Conservation (phyloP, 2,113 vertebrate species). For the Scomber scombrus region DNA sequence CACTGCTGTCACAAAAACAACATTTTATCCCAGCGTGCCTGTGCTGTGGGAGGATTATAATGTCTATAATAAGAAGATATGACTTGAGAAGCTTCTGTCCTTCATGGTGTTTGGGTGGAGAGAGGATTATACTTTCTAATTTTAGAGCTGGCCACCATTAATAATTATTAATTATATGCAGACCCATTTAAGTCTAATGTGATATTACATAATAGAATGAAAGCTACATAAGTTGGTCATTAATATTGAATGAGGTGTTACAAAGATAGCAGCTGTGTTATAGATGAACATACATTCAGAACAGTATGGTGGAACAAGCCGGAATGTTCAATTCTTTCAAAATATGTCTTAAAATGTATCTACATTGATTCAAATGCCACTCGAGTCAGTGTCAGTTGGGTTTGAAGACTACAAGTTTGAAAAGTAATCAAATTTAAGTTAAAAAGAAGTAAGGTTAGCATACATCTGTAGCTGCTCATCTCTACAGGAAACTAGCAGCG, state of each 20-base stretch:
- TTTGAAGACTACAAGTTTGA: too few relatives aligned
- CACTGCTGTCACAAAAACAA: neutral
- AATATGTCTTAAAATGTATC: too few relatives aligned
- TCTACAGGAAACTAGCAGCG: too few relatives aligned
- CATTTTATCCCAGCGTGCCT: conserved; percentile 20
- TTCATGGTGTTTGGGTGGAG: conserved; percentile 45
- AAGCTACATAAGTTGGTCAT: neutral
- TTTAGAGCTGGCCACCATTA: conserved; percentile 28
- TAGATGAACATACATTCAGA: neutral
- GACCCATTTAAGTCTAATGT: conserved; percentile 3
- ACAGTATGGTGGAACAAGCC: neutral
- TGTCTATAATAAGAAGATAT: conserved; percentile 41
- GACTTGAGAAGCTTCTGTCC: conserved; percentile 14
- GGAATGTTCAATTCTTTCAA: too few relatives aligned
- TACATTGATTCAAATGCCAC: too few relatives aligned
- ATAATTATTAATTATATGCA: conserved; percentile 6
- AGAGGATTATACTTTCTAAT: conserved; percentile 57
- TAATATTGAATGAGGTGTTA: conserved; percentile 17
- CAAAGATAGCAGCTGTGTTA: neutral
- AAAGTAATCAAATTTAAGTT: too few relatives aligned
- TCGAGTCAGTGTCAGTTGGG: too few relatives aligned
- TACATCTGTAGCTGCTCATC: too few relatives aligned
- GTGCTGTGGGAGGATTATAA: conserved; percentile 6
- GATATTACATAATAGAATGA: neutral
- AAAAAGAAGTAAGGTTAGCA: too few relatives aligned